These are phyloP conservation scores for Limnephilus rhombicus DNA, from an alignment of 2,888 invertebrate genomes.

Conservation along the genomic window DNA sequence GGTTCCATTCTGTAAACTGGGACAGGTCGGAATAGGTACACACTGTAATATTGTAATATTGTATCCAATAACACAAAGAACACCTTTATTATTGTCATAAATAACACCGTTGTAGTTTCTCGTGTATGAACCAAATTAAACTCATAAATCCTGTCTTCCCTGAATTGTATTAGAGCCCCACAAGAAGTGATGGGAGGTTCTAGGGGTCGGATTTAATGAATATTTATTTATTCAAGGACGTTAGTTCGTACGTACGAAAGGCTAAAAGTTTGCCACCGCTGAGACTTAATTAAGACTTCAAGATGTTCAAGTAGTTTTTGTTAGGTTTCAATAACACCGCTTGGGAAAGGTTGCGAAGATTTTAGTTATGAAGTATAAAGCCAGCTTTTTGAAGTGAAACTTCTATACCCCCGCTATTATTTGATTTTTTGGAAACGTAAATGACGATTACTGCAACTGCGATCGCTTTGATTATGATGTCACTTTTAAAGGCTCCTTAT, in stretches of 20 bases:
- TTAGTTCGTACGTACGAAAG: background rate
- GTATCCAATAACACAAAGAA: slow-evolving; percentile 1
- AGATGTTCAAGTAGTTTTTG: no score
- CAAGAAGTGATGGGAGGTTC: background rate
- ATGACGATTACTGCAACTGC: no score
- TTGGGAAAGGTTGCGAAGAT: no score
- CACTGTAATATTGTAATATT: background rate
- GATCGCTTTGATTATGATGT: no score
- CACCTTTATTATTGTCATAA: background rate
- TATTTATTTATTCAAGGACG: background rate
- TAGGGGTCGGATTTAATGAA: background rate
- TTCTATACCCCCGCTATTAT: no score
- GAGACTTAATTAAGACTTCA: background rate
- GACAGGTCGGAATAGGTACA: background rate
- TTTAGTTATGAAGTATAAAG: no score
- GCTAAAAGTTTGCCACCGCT: background rate
- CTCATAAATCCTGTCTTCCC: background rate
- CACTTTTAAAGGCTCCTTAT: no score
- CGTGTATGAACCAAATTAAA: background rate
- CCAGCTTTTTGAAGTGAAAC: no score
- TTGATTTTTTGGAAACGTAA: no score
- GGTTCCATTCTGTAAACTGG: background rate
- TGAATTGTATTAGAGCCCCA: background rate
- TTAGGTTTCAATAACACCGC: no score
- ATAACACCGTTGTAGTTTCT: background rate